These are phyloP conservation scores for Calcarius ornatus DNA, from an alignment of 2,113 vertebrate genomes.

Conservation along the genomic window DNA sequence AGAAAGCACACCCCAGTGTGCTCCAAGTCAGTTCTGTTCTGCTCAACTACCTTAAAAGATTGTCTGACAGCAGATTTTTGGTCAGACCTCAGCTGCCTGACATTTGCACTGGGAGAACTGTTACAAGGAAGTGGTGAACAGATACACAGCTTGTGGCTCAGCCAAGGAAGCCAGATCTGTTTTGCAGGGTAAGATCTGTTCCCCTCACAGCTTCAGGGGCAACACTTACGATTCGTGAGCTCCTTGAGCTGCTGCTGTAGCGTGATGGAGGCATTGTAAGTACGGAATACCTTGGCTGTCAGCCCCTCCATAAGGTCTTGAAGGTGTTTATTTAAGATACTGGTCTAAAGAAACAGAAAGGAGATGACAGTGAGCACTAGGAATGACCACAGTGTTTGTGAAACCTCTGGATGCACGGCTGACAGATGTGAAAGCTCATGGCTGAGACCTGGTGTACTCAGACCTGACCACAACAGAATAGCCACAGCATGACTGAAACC, in stretches of 20 bases:
- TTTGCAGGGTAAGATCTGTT: neutral
- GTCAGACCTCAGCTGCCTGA: neutral
- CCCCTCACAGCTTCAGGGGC: neutral
- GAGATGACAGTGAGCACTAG: neutral
- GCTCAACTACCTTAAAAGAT: neutral
- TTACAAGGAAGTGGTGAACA: neutral
- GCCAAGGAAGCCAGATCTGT: neutral
- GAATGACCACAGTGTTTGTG: neutral
- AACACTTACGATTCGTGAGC: slow-evolving; percentile 87
- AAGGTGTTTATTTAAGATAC: slow-evolving; percentile 97
- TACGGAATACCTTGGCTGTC: slow-evolving; percentile 98
- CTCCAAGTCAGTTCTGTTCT: neutral
- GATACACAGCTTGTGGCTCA: neutral
- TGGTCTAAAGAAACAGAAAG: slow-evolving; percentile 79
- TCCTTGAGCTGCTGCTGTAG: slow-evolving; percentile 89
- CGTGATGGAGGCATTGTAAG: slow-evolving; percentile 97
- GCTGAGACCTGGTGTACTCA: neutral
- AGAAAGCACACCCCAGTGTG: neutral
- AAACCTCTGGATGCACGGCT: neutral
- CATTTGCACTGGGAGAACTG: neutral
- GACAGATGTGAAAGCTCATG: neutral
- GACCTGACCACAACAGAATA: neutral
- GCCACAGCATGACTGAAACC: slow-evolving; percentile 2
- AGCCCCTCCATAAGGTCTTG: slow-evolving; percentile 98
- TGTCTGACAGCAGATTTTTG: neutral